Conservation (phyloP, 1,140 invertebrate species). For the Drosophila saltans region DNA sequence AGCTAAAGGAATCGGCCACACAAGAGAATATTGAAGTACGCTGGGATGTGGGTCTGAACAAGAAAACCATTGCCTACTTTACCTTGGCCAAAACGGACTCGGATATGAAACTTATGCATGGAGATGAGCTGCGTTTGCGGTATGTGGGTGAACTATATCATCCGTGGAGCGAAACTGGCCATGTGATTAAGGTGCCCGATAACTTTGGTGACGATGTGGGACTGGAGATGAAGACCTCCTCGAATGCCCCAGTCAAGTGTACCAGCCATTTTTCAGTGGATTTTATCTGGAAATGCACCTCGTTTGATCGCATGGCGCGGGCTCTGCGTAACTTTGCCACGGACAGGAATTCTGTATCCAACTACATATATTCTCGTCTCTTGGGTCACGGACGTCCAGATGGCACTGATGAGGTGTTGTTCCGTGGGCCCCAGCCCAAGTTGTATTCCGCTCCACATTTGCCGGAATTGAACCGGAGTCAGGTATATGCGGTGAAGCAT, state of each 20-base stretch:
- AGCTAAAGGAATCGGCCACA: slow-evolving; percentile 98
- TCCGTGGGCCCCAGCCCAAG: slow-evolving; percentile 93
- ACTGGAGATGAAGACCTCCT: slow-evolving; percentile 96
- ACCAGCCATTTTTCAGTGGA: slow-evolving; percentile 98
- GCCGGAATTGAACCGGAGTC: slow-evolving; percentile 98
- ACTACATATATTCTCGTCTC: slow-evolving; percentile 98
- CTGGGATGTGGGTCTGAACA: slow-evolving; percentile 99
- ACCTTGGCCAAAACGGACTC: slow-evolving; percentile 98
- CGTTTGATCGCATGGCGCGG: slow-evolving; percentile 98
- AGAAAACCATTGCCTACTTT: slow-evolving; percentile 99
- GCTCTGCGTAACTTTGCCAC: slow-evolving; percentile 98
- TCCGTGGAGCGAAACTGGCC: slow-evolving; percentile 96
- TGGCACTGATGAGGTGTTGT: slow-evolving; percentile 97
- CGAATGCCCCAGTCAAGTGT: slow-evolving; percentile 95
- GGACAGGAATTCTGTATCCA: slow-evolving; percentile 97
- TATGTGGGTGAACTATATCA: slow-evolving; percentile 97
- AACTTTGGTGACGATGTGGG: slow-evolving; percentile 99
- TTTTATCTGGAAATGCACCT: slow-evolving; percentile 99
- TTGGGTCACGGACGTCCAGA: slow-evolving; percentile 92
- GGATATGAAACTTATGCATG: slow-evolving; percentile 99
- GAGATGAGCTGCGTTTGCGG: slow-evolving; percentile 97
- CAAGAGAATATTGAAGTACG: slow-evolving; percentile 99
- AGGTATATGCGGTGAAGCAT: slow-evolving; percentile 99
- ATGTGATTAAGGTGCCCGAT: slow-evolving; percentile 99
- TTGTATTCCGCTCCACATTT: slow-evolving; percentile 98